Base-by-base conservation (phyloP, 2,797 vertebrate genomes). In the Platyrinchus mystaceus region DNA sequence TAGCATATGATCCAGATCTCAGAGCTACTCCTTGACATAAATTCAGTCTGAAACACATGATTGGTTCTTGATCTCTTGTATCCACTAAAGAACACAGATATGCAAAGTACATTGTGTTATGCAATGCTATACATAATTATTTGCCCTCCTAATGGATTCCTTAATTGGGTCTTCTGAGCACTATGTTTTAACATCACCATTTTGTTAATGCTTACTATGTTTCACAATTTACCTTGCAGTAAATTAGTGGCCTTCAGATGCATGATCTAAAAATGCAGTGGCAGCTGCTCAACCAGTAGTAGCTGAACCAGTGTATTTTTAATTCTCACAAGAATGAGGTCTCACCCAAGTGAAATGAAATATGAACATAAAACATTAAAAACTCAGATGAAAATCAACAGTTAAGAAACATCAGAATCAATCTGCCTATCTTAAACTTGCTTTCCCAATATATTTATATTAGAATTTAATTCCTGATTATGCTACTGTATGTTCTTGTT, bases 31-130 rank as follows among this genome's bases (percentile, higher is more conserved):
- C 62, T 24, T 91, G 84, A 85, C 84, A 91, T 63, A 88, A 92
- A 95, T 87, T 87, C 55, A 69, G 30, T 23, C 43, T 91, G 89
- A 96, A 95, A 86, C n/a, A 71, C 73, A 77, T 30, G 43, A 52
- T 28, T 62, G 41, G 37, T 59, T 62, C 92, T 75, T 80, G 43
- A 84, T 89, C 34, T 78, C 60, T 56, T 67, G 18, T 27, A 49
- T 17, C n/a, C 41, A 47, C 56, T 37, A 39, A 47, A 43, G 56
- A 81, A 53, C 11, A 50, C 15, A 89, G 43, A 77, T 80, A 90
- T 34, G 71, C 74, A 84, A 88, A 89, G 39, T 66, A 78, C 14
- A 52, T 23, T 67, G 23, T 28, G 14, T 85, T 92, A 83, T 32
- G 62, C 66, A 86, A 67, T 34, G 39, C 34, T 81, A 55, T 9